Evolutionary conservation across 2,888 invertebrate species (phyloP).

Genomic region (Periphyllus acericola): DNA sequence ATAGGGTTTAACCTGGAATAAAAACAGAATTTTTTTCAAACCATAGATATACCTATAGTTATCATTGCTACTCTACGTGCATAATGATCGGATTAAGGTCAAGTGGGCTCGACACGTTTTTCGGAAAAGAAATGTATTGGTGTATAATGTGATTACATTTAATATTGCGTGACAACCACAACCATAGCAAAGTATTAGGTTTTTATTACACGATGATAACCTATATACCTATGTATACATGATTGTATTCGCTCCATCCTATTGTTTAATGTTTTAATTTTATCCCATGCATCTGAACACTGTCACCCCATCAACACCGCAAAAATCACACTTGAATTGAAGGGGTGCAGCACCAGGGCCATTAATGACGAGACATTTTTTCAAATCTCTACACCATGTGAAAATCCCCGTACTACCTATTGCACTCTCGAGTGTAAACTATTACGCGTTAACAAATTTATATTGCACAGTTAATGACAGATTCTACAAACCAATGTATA

Average conservation of each 20-base stretch:
- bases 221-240: slow-evolving; percentile 7
- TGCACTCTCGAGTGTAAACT: slow-evolving; percentile 18
- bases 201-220: slow-evolving; percentile 28
- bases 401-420: background rate
- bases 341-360: slow-evolving; percentile 22
- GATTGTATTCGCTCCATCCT: slow-evolving; percentile 6
- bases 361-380: slow-evolving; percentile 56
- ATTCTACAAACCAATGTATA: slow-evolving; percentile 19
- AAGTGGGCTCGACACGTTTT: background rate
- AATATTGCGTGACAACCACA: slow-evolving; percentile 21
- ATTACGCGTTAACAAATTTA: slow-evolving; percentile 41
- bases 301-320: slow-evolving; percentile 16
- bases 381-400: slow-evolving; percentile 37
- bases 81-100: background rate
- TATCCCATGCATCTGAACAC: slow-evolving; percentile 23
- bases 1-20: background rate
- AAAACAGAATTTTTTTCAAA: background rate
- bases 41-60: background rate
- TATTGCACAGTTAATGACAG: slow-evolving; percentile 46
- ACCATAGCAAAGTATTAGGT: slow-evolving; percentile 17
- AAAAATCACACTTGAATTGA: slow-evolving; percentile 55
- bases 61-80: slow-evolving; percentile 2
- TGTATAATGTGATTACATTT: slow-evolving; percentile 20
- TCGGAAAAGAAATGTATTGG: background rate
- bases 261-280: slow-evolving; percentile 44